phyloP scores from a whole-genome alignment of 1,140 invertebrate genomes.

The Heliothis virescens region DNA sequence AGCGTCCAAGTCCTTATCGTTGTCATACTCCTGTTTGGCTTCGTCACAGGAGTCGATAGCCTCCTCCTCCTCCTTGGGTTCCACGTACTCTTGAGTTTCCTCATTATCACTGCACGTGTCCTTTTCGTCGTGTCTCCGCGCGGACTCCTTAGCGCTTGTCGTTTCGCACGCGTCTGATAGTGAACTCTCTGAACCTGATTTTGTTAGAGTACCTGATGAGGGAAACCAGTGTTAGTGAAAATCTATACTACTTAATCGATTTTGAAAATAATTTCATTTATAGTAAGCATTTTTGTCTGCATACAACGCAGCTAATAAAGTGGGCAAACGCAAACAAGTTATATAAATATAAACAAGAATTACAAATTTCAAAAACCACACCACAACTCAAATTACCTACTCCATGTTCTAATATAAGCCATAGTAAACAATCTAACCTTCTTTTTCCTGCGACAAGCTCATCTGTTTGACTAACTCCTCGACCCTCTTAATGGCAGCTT shows the following conservation, averaged over 20 bases:
- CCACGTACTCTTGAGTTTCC: constrained; percentile 60
- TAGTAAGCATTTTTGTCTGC: no score
- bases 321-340: no score
- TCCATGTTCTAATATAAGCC: no score
- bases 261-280: no score
- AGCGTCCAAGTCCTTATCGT: constrained; percentile 68
- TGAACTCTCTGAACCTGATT: constrained; percentile 95
- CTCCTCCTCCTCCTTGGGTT: constrained; percentile 60
- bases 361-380: no score
- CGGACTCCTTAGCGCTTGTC: constrained; percentile 90
- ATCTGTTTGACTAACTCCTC: constrained; percentile 93
- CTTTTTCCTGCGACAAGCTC: constrained; percentile 90
- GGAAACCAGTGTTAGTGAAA: not conserved
- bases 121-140: constrained; percentile 90
- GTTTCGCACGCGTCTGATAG: constrained; percentile 91
- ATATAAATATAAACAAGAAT: no score
- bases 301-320: no score
- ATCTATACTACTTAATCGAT: no score
- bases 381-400: no score
- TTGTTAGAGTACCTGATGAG: constrained; percentile 85
- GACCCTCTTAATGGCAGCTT: constrained; percentile 85
- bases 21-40: constrained; percentile 70
- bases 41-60: constrained; percentile 74
- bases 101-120: constrained; percentile 89
- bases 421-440: constrained; percentile 71